Base-by-base conservation (phyloP, 2,888 invertebrate genomes). In the Petrophora chlorosata region DNA sequence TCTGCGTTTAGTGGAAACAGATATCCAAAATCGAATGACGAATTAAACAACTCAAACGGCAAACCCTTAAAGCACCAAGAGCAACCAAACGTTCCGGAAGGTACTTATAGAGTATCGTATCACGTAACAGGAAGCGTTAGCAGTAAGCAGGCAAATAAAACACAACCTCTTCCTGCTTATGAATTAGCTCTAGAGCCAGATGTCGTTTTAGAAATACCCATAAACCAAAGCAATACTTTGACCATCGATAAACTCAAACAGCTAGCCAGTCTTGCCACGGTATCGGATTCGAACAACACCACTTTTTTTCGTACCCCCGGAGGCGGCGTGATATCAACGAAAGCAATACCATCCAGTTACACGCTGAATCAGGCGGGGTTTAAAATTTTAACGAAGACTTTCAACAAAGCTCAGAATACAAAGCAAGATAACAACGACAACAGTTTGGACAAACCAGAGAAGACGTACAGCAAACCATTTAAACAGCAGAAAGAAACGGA, bases 341-440 rank as follows among this genome's bases (percentile, higher is more conserved):
- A 92, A 83, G 92, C 92, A 2, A 91, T 92, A 48, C 92, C 91
- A 10, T 91, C 92, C 0, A 92, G 91, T 64, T 92, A 92, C 60
- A 91, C 91, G 0, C 72, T 93, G 12, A 94, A 93, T 70, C 92
- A 92, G 48, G 93, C 93, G 29, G 94, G 94, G 1, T 91, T 94
- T 47, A 92, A 92, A 70, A 91, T 94, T 56, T 73, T 93, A 43
- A 94, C 93, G 0, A 94, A 94, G 81, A 91, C 92, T 0, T 91
- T 91, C 43, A 93, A 92, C 56, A 94, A 93, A 76, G 78, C 85
- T 36, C 86, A 85, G 44, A 64, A 83, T 3, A 75, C 76, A n/a
- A 91, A 91, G 70, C 83, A 87, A 59, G 85, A 90, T 32, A 84
- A 82, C 8, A 86, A 83, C 43, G 52, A 50, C 17, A 59, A 59